phyloP scores from a whole-genome alignment of 2,888 invertebrate genomes.

The Reticulitermes lucifugus region DNA sequence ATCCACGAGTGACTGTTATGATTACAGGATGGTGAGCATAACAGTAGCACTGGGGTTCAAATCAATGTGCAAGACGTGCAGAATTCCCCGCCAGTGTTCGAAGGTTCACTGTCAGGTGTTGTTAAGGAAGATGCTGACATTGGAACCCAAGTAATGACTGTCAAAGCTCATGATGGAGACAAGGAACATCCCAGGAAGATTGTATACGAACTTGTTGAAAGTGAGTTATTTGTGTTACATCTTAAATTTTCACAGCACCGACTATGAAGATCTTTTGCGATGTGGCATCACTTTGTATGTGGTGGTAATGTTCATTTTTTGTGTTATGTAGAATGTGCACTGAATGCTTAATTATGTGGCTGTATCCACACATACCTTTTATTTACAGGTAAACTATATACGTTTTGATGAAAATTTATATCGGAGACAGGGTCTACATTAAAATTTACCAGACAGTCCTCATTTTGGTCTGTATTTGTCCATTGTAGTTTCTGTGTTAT shows the following conservation, averaged over 20 bases:
- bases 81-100: slow-evolving; percentile 87
- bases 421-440: no score
- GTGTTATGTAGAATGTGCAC: not conserved
- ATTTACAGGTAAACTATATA: no score
- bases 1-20: no score
- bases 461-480: no score
- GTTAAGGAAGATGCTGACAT: slow-evolving; percentile 86
- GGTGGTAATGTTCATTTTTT: no score
- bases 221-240: slow-evolving; percentile 67
- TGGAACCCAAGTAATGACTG: slow-evolving; percentile 81
- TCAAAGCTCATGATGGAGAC: slow-evolving; percentile 88
- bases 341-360: not conserved
- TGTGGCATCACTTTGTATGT: no score
- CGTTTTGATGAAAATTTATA: no score
- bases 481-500: no score
- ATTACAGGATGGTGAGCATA: slow-evolving; percentile 80
- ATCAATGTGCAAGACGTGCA: slow-evolving; percentile 87
- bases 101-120: slow-evolving; percentile 82
- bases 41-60: slow-evolving; percentile 75
- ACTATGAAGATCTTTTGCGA: not conserved
- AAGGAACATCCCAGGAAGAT: slow-evolving; percentile 84
- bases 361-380: no score
- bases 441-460: no score
- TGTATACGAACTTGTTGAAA: slow-evolving; percentile 81
- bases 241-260: not conserved